phyloP scores from a whole-genome alignment of 1,140 invertebrate species.

The Zaprionus inermis region DNA sequence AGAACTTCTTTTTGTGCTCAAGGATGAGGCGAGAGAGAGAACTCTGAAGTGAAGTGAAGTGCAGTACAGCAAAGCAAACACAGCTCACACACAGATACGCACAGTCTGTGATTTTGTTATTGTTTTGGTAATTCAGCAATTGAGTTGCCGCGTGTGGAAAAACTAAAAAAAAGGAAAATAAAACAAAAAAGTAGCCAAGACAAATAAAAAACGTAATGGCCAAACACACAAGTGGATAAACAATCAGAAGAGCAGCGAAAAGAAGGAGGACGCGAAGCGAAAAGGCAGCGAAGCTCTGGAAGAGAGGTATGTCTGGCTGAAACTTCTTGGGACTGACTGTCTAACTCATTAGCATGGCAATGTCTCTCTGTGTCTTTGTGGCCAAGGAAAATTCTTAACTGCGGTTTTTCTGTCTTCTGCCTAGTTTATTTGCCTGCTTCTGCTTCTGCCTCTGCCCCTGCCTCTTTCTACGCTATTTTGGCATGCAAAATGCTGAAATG shows the following conservation, averaged over 20 bases:
- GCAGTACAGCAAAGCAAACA: slow-evolving; percentile 28
- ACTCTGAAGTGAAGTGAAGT: slow-evolving; percentile 67
- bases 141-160: slow-evolving; percentile 13
- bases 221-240: slow-evolving; percentile 56
- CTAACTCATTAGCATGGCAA: slow-evolving; percentile 46
- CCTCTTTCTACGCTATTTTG: slow-evolving; percentile 39
- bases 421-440: slow-evolving; percentile 3
- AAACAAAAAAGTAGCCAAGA: slow-evolving; percentile 30
- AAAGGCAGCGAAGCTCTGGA: neutral
- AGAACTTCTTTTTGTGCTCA: slow-evolving; percentile 38
- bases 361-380: slow-evolving; percentile 3
- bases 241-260: slow-evolving; percentile 10
- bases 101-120: slow-evolving; percentile 40
- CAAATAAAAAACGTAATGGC: slow-evolving; percentile 50
- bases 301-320: neutral
- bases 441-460: neutral
- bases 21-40: slow-evolving; percentile 51
- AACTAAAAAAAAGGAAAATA: slow-evolving; percentile 22
- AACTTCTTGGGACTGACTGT: neutral
- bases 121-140: slow-evolving; percentile 33
- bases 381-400: slow-evolving; percentile 36
- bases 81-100: slow-evolving; percentile 38
- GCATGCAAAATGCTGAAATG: slow-evolving; percentile 71
- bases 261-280: neutral
- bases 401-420: slow-evolving; percentile 50